Evolutionary conservation across 2,888 invertebrate genomes (phyloP), one percentile per base, ranked within the genome.

Genomic region (Margaritifera margaritifera): DNA sequence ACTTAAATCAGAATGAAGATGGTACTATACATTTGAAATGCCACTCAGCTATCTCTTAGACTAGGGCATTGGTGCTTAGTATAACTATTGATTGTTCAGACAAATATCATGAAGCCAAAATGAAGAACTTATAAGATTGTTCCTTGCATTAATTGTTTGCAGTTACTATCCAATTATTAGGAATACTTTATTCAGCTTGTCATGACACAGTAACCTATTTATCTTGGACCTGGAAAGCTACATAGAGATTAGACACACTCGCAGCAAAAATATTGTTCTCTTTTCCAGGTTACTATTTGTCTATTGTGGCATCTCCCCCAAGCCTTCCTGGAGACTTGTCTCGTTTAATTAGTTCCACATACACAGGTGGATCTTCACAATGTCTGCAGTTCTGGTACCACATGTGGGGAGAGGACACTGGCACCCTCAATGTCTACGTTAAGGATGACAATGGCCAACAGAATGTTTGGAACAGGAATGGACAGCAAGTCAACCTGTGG

Each of bases 291-390:
- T 81, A 83, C 70, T 87, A 85, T 74, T 72, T 85, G 54, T 85
- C 83, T 71, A 83, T 85, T 31, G 85, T 85, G 66, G 71, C 82
- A 6, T 83, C 92, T 4, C 91, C 91, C 74, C 92, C 93, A 0
- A 88, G 92, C 58, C 81, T 91, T 70, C 91, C 91, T 5, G 93
- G 92, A 1, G 92, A 93, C 80, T 88, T 88, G 27, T 92, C 93
- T 0, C 87, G 91, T 31, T 73, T 86, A 24, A 72, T 77, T 25
- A 81, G 82, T 61, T 82, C 82, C 8, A 63, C 66, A 54, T 81
- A 78, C 64, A 64, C 67, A 61, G 22, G 60, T 50, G 71, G 24
- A n/a, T 74, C 76, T 20, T 54, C 68, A 11, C 74, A 77, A 27
- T 89, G 88, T 72, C 69, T 89, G 18, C 77, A 80, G 31, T 88